Evolutionary conservation across 2,113 vertebrate species (phyloP), one percentile per base, ranked within the genome.

Genomic region (Vulpes lagopus): DNA sequence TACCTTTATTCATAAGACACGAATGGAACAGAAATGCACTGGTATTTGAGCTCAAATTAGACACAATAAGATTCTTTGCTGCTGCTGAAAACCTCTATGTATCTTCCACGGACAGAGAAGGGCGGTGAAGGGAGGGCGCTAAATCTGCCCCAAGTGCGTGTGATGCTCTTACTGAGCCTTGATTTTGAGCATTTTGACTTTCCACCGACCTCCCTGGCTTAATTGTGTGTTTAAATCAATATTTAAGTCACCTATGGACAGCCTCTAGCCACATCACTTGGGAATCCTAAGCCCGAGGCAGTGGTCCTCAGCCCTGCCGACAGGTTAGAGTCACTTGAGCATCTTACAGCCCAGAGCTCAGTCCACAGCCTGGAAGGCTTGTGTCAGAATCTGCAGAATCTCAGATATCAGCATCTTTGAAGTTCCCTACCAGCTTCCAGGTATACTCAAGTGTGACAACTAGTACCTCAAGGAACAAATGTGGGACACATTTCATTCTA

Each of bases 271-370:
- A 14, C 43, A 25, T 23, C 19, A 1, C 32, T 32, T 60, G 59
- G 51, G 23, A 92, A 7, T 43, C 25, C 27, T 82, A 83, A 51
- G 60, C 38, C 8, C 12, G 4, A 25, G 23, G 11, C 60, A 53
- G 59, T 4, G 12, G 32, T 2, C 32, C 22, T 22, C 80, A 7
- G 12, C 7, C 12, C 16, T 23, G 15, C 19, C 0, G 4, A 1
- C 25, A 2, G 11, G 6, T 23, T 19, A n/a, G 19, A 35, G 2
- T 53, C 32, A 3, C 12, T 49, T 20, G 49, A 14, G 22, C 20
- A 10, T 15, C 10, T 11, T 53, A 11, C 12, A 15, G 53, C 32
- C 11, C 38, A 0, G 0, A 0, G 1, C 32, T 69, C 23, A 0
- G 35, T 32, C 62, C 32, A 5, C 4, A 2, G 9, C 2, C 1